A percentile compares a stretch with the other conserved stretches of the same genome.
These are phyloP conservation scores for Capromys pilorides DNA, from an alignment of 2,797 vertebrate genomes.

Conservation along the genomic window DNA sequence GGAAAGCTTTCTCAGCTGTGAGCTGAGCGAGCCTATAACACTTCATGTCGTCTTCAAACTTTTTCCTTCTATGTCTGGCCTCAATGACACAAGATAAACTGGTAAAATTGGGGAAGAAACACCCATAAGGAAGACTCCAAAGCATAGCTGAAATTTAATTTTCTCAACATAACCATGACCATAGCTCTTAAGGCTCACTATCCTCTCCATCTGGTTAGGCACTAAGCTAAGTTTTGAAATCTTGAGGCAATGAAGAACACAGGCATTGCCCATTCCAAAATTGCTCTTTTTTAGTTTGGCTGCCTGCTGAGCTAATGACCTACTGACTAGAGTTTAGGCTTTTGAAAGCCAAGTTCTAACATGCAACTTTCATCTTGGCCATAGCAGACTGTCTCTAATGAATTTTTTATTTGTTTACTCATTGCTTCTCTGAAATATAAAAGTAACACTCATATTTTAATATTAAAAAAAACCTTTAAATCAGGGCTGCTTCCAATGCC, in stretches of 20 bases:
- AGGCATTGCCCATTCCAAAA: constrained; percentile 73
- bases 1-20: background rate
- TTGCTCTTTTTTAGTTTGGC: constrained; percentile 63
- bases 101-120: constrained; percentile 22
- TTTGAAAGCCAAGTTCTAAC: constrained; percentile 83
- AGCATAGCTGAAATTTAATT: constrained; percentile 71
- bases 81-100: background rate
- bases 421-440: constrained; percentile 83
- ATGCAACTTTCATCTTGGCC: constrained; percentile 85
- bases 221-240: constrained; percentile 78
- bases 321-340: constrained; percentile 82
- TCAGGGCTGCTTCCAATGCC: constrained; percentile 64
- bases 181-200: constrained; percentile 60
- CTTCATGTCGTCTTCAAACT: background rate
- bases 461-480: constrained; percentile 82
- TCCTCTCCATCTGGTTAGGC: constrained; percentile 74
- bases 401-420: constrained; percentile 90
- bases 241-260: constrained; percentile 81
- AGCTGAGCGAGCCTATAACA: background rate
- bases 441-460: constrained; percentile 84
- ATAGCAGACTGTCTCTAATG: constrained; percentile 85
- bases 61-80: background rate
- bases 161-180: constrained; percentile 73
- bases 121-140: constrained; percentile 55
- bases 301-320: constrained; percentile 85